Evolutionary conservation across 1,140 invertebrate species (phyloP).

Genomic region (Pseudomyrmex sp.): DNA sequence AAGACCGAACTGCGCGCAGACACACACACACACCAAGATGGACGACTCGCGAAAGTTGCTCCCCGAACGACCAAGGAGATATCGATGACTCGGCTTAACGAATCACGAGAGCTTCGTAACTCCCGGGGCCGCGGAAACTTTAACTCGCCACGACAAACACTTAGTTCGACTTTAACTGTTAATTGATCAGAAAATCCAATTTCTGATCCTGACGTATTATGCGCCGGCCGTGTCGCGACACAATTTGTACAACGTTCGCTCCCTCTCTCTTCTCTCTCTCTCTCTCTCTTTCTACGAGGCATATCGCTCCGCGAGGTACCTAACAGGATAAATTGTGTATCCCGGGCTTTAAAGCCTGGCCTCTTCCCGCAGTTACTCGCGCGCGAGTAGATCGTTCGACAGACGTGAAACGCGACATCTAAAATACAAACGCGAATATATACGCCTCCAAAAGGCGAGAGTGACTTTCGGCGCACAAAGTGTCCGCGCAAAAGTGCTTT

Average conservation of each 20-base stretch:
- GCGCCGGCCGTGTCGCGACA: constrained; percentile 62
- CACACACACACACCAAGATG: background rate
- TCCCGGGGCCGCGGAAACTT: constrained; percentile 70
- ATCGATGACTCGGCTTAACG: constrained; percentile 77
- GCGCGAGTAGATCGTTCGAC: constrained; percentile 38
- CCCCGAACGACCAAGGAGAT: constrained; percentile 36
- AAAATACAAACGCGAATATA: too few relatives aligned
- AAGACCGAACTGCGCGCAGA: background rate
- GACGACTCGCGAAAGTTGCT: constrained; percentile 1
- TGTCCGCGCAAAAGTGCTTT: background rate
- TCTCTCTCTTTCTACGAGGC: constrained; percentile 50
- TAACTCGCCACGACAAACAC: constrained; percentile 78
- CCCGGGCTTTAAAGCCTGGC: background rate
- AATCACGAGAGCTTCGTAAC: constrained; percentile 74
- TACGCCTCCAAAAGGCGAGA: background rate
- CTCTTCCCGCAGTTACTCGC: constrained; percentile 4
- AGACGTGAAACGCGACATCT: too few relatives aligned
- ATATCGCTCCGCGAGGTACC: constrained; percentile 52
- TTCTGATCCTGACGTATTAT: constrained; percentile 79
- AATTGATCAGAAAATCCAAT: constrained; percentile 81
- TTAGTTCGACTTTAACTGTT: constrained; percentile 81
- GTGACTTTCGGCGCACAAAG: too few relatives aligned
- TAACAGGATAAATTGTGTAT: constrained; percentile 45
- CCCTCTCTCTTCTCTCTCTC: background rate
- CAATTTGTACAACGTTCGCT: constrained; percentile 64